Base-by-base conservation (phyloP, 1,140 invertebrate genomes). In the Lethrus apterus region DNA sequence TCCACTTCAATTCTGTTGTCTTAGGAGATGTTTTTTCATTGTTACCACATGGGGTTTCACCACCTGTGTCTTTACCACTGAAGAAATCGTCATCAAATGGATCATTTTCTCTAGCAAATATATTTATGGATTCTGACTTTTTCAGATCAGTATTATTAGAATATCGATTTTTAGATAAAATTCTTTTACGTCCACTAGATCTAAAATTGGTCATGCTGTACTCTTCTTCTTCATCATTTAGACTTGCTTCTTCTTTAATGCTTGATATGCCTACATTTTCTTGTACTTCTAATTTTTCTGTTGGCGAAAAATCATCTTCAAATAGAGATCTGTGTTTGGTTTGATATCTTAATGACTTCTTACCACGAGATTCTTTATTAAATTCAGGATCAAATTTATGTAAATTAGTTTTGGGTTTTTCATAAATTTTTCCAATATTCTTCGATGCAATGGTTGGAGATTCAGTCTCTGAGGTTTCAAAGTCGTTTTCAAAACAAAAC, bases 41-140 rank as follows among this genome's bases (percentile, higher is more conserved):
- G 23, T 26, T 46, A 5, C 9, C 44, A 17, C 32, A 13, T 11
- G 35, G 18, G 10, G 31, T 23, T 7, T 18, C 29, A 18, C 36
- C 38, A 7, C 26, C 40, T 3, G 29, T 23, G 42, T 70, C 67
- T 1, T 68, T 55, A 1, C 63, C 55, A 17, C 69, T 69, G 77
- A 87, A 89, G 66, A 91, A 91, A 55, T 88, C 86, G 51, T 90
- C 86, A 44, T 87, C 84, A 63, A 91, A 91, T 3, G 88, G 88
- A 72, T 90, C 88, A 58, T 74, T 80, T 55, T 81, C 76, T 30
- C 84, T 73, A 4, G 79, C 79, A 66, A 91, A 91, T 52, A 91
- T 90, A 63, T 89, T 90, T 11, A 89, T 81, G 2, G 87, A 89
- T 59, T 89, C 86, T 0, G 86, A 89, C 65, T 90, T 90, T 55